phyloP scores from a whole-genome alignment of 2,113 vertebrate species.

The Pseudopipra pipra region DNA sequence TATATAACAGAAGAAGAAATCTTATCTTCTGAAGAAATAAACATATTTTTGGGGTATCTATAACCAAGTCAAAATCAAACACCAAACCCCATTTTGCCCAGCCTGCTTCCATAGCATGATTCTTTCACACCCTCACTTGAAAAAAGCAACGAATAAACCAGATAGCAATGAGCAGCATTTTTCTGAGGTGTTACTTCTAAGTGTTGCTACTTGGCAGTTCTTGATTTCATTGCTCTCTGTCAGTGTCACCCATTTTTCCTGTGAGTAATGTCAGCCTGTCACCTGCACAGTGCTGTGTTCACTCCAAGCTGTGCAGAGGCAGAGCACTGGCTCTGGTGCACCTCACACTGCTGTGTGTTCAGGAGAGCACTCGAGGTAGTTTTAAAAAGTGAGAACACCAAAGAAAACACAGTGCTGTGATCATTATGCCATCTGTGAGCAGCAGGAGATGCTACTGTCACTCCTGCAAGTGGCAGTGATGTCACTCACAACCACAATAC shows the following conservation, averaged over 20 bases:
- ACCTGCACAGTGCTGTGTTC: neutral
- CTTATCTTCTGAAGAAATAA: neutral
- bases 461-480: neutral
- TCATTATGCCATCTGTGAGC: neutral
- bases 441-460: neutral
- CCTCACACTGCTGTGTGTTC: neutral
- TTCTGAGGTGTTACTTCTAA: neutral
- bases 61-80: neutral
- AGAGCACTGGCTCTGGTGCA: neutral
- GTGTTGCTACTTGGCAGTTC: constrained; percentile 27
- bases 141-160: neutral
- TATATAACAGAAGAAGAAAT: neutral
- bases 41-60: neutral
- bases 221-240: neutral
- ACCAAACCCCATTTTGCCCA: neutral
- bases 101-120: neutral
- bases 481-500: neutral
- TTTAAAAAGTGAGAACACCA: neutral
- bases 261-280: neutral
- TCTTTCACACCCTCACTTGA: neutral
- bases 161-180: neutral
- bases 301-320: neutral
- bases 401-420: neutral
- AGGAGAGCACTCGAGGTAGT: neutral
- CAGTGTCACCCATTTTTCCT: neutral